phyloP scores from a whole-genome alignment of 2,113 vertebrate genomes.

The Abramis brama region DNA sequence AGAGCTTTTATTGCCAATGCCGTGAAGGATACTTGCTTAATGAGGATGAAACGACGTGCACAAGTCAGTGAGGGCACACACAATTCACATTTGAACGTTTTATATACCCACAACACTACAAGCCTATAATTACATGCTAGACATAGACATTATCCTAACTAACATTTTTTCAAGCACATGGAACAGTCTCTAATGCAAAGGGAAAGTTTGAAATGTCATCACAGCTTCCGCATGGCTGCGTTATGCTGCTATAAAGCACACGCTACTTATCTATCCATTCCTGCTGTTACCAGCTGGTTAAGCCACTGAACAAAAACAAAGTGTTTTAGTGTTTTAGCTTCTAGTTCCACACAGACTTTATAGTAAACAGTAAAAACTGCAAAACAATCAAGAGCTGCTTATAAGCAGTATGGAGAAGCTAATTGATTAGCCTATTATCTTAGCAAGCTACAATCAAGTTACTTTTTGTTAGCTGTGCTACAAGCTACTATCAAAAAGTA shows the following conservation, averaged over 20 bases:
- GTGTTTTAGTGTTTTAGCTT: not conserved
- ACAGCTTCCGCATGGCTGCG: constrained; percentile 10
- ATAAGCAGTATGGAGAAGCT: not conserved
- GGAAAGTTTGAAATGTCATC: not conserved
- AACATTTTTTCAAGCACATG: constrained; percentile 13
- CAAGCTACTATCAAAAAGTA: not conserved
- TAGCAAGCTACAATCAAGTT: not conserved
- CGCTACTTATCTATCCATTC: not conserved
- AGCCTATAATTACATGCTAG: constrained; percentile 27
- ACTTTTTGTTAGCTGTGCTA: not conserved
- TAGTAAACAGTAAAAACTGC: not conserved
- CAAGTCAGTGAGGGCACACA: constrained; percentile 67
- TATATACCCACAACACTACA: not conserved
- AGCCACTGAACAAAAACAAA: not conserved
- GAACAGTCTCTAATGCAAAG: not conserved
- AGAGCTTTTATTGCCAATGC: constrained; percentile 81
- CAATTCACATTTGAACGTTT: not conserved
- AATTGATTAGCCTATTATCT: not conserved
- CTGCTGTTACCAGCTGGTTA: constrained; percentile 29
- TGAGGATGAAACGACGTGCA: constrained; percentile 80
- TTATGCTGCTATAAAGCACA: constrained; percentile 12
- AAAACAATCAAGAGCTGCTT: not conserved
- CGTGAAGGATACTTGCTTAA: constrained; percentile 81
- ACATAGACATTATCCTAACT: not conserved
- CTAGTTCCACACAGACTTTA: not conserved